Evolutionary conservation across 1,140 invertebrate species (phyloP), one percentile per base, ranked within the genome.

Genomic region (Calliopsis andreniformis): DNA sequence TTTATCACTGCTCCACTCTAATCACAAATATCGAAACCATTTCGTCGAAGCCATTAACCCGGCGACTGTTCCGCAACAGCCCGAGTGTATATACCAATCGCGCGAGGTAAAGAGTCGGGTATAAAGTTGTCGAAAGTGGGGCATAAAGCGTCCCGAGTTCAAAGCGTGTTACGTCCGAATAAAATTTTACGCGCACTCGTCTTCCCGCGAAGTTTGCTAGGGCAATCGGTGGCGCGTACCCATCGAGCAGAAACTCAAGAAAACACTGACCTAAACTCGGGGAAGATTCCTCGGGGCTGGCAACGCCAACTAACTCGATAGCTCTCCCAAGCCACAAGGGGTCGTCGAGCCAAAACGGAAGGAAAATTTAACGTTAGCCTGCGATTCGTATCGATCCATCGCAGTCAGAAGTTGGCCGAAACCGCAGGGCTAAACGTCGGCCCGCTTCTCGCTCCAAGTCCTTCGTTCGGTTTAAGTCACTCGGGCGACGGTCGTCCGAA

Each of bases 351-450:
- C 79, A 75, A 75, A 78, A 75, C 79, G 76, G 76, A 66, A 80
- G 53, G 73, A 70, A 80, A 80, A 75, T 81, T 81, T 78, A 58
- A 81, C 64, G 76, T 71, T 77, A 59, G 32, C 55, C 59, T 23
- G 18, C 49, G 69, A 79, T 78, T 63, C 69, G 63, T 63, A 68
- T 78, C 56, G 76, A 75, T 81, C 55, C 32, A 3, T 4, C 16
- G 14, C 39, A 32, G 45, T 43, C 23, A 71, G 62, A 78, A 80
- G 61, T 78, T 75, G n/a, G 23, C 43, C 20, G 20, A 59, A 66
- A 69, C 64, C 76, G 61, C 79, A 81, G 42, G 51, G 43, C 42
- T 53, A 56, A 66, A 39, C 55, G 30, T 23, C 47, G 35, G 35
- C 35, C 10, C 43, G 28, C 42, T 45, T 58, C 49, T 56, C 58